phyloP scores from a whole-genome alignment of 2,888 invertebrate genomes.

The Laothoe populi region DNA sequence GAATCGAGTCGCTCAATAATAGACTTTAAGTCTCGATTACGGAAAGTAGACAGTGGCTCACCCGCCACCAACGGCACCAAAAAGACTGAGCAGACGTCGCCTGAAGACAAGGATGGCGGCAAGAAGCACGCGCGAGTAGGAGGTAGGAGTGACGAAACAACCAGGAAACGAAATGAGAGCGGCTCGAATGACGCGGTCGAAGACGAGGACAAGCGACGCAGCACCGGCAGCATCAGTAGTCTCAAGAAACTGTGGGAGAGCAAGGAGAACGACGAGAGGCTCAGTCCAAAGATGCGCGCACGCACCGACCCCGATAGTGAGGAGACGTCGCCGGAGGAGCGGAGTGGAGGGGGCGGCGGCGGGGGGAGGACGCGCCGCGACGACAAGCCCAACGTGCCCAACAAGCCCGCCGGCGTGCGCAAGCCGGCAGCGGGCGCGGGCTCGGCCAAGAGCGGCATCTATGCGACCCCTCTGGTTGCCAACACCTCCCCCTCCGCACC shows the following conservation, averaged over 20 bases:
- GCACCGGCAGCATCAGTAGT: conserved; percentile 96
- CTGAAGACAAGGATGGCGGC: conserved; percentile 67
- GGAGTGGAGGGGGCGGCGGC: conserved; percentile 45
- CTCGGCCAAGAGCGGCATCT: conserved; percentile 85
- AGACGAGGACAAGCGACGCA: conserved; percentile 93
- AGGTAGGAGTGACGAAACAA: conserved; percentile 56
- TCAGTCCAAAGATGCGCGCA: conserved; percentile 86
- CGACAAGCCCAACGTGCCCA: conserved; percentile 88
- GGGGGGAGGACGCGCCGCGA: conserved; percentile 48
- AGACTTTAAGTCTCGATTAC: conserved; percentile 92
- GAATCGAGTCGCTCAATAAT: conserved; percentile 87
- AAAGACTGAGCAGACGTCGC: conserved; percentile 60
- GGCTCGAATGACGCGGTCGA: conserved; percentile 80
- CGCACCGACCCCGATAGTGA: conserved; percentile 50
- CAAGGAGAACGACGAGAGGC: conserved; percentile 85
- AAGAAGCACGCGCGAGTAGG: neutral
- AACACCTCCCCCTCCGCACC: conserved; percentile 57
- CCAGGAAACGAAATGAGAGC: conserved; percentile 47
- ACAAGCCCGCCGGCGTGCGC: conserved; percentile 84
- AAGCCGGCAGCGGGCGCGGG: conserved; percentile 82
- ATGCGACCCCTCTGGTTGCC: conserved; percentile 89
- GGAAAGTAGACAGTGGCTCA: conserved; percentile 89
- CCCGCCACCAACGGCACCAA: conserved; percentile 65
- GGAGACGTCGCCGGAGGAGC: conserved; percentile 64
- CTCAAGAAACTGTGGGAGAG: conserved; percentile 97